Evolutionary conservation across 2,888 invertebrate genomes (phyloP).

Genomic region (Heteropelma amictum): DNA sequence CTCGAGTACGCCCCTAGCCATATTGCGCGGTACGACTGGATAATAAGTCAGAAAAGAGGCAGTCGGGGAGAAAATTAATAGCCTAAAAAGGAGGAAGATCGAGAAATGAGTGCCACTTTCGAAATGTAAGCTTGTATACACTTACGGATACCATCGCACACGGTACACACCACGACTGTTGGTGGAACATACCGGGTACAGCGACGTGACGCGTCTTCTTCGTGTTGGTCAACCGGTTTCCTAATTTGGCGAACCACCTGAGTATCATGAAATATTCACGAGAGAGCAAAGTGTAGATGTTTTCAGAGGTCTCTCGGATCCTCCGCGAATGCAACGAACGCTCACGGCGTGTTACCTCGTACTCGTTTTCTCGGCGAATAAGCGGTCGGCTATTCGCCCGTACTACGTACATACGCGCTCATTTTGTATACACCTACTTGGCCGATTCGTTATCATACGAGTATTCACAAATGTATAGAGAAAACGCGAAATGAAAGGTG

Average conservation of each 20-base stretch:
- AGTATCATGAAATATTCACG: slow-evolving; percentile 47
- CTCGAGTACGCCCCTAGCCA: slow-evolving; percentile 31
- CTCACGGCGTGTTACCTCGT: slow-evolving; percentile 40
- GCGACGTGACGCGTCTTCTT: slow-evolving; percentile 29
- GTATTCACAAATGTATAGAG: background rate
- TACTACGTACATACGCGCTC: background rate
- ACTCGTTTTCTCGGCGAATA: slow-evolving; percentile 43
- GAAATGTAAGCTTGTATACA: slow-evolving; percentile 2
- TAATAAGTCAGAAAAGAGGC: background rate
- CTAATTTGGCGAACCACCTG: slow-evolving; percentile 63
- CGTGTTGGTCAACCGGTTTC: slow-evolving; percentile 67
- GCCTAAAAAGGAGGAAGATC: background rate
- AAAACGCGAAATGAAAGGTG: background rate
- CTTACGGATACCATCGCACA: background rate
- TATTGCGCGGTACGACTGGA: slow-evolving; percentile 35
- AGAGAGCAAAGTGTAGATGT: slow-evolving; percentile 41
- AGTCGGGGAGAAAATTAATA: background rate
- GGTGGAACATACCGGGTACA: slow-evolving; percentile 18
- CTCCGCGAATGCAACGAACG: slow-evolving; percentile 16
- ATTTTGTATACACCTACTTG: background rate
- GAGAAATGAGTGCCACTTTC: slow-evolving; percentile 10
- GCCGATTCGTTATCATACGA: background rate
- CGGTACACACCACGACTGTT: background rate
- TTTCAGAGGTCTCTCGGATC: slow-evolving; percentile 25
- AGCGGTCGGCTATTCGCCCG: slow-evolving; percentile 1